These are phyloP conservation scores for Tyrannus savana DNA, from an alignment of 2,113 vertebrate species.

Conservation along the genomic window DNA sequence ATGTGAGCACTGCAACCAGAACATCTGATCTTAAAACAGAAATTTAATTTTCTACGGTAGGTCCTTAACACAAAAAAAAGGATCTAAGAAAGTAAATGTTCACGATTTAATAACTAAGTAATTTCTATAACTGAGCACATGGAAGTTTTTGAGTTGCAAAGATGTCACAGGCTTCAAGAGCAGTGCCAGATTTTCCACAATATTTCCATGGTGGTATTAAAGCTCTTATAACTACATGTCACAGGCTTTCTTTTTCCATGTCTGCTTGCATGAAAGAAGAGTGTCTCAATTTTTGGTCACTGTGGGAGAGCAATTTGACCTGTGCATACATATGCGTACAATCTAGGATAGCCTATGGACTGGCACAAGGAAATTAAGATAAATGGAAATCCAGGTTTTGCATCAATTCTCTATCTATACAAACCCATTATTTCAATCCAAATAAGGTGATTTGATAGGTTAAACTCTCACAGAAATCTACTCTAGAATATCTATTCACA, in stretches of 20 bases:
- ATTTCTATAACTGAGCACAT: not conserved
- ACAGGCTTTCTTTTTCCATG: not conserved
- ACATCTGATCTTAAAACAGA: not conserved
- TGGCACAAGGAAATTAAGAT: not conserved
- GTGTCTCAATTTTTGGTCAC: not conserved
- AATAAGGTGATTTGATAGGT: not conserved
- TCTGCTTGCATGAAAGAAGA: not conserved
- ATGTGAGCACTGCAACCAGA: not conserved
- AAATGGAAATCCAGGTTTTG: not conserved
- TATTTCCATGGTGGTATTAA: not conserved
- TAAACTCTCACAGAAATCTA: not conserved
- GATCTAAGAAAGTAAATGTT: not conserved
- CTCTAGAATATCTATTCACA: not conserved
- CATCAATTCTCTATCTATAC: not conserved
- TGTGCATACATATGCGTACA: not conserved
- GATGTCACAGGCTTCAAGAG: not conserved
- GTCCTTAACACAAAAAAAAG: not conserved
- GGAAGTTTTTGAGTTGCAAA: not conserved
- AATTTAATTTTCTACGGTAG: not conserved
- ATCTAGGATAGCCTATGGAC: not conserved
- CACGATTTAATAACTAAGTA: not conserved
- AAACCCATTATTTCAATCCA: not conserved
- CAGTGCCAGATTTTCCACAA: not conserved
- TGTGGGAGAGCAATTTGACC: not conserved
- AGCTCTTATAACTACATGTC: not conserved